Evolutionary conservation across 1,140 invertebrate genomes (phyloP).

Genomic region (Nylanderia fulva): DNA sequence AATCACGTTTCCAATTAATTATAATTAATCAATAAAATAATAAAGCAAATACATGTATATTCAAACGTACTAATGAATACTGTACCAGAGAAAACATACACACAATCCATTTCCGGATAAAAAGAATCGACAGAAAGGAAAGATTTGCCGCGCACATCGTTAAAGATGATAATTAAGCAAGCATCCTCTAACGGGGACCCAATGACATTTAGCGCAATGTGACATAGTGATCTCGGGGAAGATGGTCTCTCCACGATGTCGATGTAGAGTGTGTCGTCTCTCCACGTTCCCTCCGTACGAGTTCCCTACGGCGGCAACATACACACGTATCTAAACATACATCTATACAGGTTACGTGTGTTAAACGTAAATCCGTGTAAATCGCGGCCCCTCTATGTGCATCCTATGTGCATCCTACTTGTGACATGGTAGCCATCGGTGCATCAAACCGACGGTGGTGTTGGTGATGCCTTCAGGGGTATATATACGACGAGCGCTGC

Average conservation of each 20-base stretch:
- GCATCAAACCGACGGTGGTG: slow-evolving; percentile 65
- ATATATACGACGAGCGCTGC: slow-evolving; percentile 81
- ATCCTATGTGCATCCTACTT: slow-evolving; percentile 70
- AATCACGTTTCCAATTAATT: not conserved
- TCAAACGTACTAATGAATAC: not conserved
- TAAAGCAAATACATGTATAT: not conserved
- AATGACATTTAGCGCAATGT: slow-evolving; percentile 81
- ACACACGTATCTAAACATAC: not conserved
- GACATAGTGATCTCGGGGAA: slow-evolving; percentile 79
- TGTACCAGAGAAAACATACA: not conserved
- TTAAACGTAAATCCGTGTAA: slow-evolving; percentile 73
- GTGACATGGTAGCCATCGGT: slow-evolving; percentile 68
- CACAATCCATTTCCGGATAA: not conserved
- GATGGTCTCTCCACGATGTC: slow-evolving; percentile 72
- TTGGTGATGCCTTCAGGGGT: slow-evolving; percentile 78
- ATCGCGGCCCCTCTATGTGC: slow-evolving; percentile 40
- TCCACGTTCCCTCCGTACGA: slow-evolving; percentile 44
- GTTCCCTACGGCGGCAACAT: slow-evolving; percentile 47
- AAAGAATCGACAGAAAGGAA: not conserved
- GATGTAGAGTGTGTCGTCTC: slow-evolving; percentile 76
- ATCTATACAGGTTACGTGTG: not conserved
- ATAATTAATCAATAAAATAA: not conserved
- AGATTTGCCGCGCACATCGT: not conserved
- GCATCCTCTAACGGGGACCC: slow-evolving; percentile 78
- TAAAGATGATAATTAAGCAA: slow-evolving; percentile 80